These are phyloP conservation scores for Anguilla japonica DNA, from an alignment of 2,113 vertebrate genomes.

Conservation along the genomic window DNA sequence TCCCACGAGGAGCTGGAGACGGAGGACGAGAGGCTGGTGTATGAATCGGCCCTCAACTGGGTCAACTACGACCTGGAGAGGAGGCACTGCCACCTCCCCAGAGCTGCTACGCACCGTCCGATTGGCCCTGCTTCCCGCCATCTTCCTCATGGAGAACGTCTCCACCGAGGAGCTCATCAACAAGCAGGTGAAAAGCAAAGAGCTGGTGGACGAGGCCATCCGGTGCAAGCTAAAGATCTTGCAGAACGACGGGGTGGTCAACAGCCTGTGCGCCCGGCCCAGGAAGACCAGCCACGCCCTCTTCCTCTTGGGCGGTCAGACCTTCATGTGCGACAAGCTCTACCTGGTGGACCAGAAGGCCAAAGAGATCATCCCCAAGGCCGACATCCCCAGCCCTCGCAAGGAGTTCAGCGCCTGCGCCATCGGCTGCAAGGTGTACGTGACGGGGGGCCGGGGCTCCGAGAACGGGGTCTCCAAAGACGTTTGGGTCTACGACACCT, in stretches of 20 bases:
- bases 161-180: slow-evolving; percentile 70
- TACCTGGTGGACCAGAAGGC: slow-evolving; percentile 81
- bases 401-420: slow-evolving; percentile 83
- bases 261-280: slow-evolving; percentile 75
- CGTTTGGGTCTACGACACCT: slow-evolving; percentile 63
- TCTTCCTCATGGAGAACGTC: slow-evolving; percentile 71
- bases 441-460: slow-evolving; percentile 78
- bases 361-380: slow-evolving; percentile 81
- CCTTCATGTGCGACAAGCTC: slow-evolving; percentile 67
- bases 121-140: slow-evolving; percentile 73
- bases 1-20: slow-evolving; percentile 79
- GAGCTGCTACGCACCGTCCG: slow-evolving; percentile 72
- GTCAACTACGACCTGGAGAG: slow-evolving; percentile 67
- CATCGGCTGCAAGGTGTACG: slow-evolving; percentile 79
- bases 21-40: slow-evolving; percentile 76
- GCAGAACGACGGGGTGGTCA: slow-evolving; percentile 68
- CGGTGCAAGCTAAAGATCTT: slow-evolving; percentile 51
- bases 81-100: slow-evolving; percentile 66
- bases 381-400: slow-evolving; percentile 77
- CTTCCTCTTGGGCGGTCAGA: slow-evolving; percentile 77
- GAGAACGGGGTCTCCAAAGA: slow-evolving; percentile 54
- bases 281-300: slow-evolving; percentile 78
- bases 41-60: slow-evolving; percentile 76
- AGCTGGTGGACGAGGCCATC: slow-evolving; percentile 74
- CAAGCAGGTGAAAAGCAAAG: slow-evolving; percentile 62